Percentiles rank a stretch among this genome's conserved stretches.
Evolutionary conservation across 2,888 invertebrate genomes (phyloP).

Genomic region (Carabus problematicus): DNA sequence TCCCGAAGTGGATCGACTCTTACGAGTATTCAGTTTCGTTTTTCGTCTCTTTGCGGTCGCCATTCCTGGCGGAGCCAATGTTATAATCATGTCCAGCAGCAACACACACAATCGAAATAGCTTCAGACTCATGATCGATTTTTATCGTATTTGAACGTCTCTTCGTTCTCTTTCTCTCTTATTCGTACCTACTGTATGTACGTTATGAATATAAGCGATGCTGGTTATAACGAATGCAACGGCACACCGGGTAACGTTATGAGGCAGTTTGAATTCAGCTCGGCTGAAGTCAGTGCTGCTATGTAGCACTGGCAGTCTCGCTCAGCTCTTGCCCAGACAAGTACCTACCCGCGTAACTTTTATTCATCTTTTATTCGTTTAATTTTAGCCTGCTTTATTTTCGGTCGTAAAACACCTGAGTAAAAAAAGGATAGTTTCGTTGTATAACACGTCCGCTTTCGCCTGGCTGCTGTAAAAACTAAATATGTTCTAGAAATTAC

Average conservation of each 20-base stretch:
- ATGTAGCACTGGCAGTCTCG: too few species aligned
- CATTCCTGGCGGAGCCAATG: not conserved
- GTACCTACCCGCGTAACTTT: slow-evolving; percentile 8
- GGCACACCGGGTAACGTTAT: slow-evolving; percentile 21
- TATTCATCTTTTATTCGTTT: slow-evolving; percentile 45
- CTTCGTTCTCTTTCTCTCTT: too few species aligned
- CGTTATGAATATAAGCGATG: slow-evolving; percentile 2
- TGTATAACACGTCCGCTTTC: slow-evolving; percentile 13
- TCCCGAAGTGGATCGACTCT: too few species aligned
- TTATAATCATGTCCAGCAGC: slow-evolving; percentile 15
- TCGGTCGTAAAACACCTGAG: slow-evolving; percentile 42
- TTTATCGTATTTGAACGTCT: slow-evolving; percentile 2
- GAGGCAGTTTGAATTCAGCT: slow-evolving; percentile 36
- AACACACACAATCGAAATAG: slow-evolving; percentile 11
- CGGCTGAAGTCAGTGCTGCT: slow-evolving; percentile 2
- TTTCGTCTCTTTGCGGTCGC: slow-evolving; percentile 1
- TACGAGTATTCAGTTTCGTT: too few species aligned
- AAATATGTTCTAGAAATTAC: not conserved
- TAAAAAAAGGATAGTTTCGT: slow-evolving; percentile 37
- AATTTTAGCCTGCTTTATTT: slow-evolving; percentile 46
- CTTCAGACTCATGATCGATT: slow-evolving; percentile 1
- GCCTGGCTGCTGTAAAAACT: not conserved
- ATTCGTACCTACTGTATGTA: too few species aligned
- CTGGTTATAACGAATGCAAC: slow-evolving; percentile 10
- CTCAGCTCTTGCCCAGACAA: too few species aligned